Evolutionary conservation across 2,888 invertebrate species (phyloP).

Genomic region (Acrobasis suavella): DNA sequence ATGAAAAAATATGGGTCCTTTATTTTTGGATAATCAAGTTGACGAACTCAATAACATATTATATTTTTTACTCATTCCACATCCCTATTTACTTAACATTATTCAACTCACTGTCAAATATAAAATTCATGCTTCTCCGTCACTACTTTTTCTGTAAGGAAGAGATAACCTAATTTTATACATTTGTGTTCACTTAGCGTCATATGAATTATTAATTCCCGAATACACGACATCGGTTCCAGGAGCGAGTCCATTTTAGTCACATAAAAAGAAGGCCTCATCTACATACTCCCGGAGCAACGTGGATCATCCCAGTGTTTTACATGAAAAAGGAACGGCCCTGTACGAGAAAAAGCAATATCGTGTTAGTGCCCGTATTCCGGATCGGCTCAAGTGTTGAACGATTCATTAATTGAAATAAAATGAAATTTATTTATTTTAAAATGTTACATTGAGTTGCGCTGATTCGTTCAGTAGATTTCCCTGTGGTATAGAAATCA

Average conservation of each 20-base stretch:
- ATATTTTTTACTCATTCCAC: no score
- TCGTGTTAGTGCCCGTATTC: conserved; percentile 61
- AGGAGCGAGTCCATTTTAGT: conserved; percentile 22
- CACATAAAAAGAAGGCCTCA: conserved; percentile 29
- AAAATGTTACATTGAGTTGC: no score
- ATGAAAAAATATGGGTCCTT: no score
- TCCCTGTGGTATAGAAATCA: no score
- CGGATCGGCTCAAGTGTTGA: conserved; percentile 37
- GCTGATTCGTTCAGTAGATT: no score
- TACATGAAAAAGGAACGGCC: conserved; percentile 72
- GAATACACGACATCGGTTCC: conserved; percentile 4
- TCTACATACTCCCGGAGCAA: conserved; percentile 39
- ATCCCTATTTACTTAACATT: no score
- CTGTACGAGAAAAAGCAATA: conserved; percentile 69
- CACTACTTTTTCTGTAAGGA: no score
- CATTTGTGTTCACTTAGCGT: conserved; percentile 1
- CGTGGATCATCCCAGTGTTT: conserved; percentile 59
- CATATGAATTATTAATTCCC: conserved; percentile 17
- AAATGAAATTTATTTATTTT: no score
- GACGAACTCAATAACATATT: no score
- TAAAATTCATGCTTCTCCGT: no score
- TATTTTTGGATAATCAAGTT: no score
- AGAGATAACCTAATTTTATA: background rate
- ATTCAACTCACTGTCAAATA: no score
- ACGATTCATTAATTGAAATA: conserved; percentile 16